A percentile compares a stretch with the other conserved stretches of the same genome.
phyloP scores from a whole-genome alignment of 2,797 vertebrate genomes.

The Schizopygopsis pylzovi region DNA sequence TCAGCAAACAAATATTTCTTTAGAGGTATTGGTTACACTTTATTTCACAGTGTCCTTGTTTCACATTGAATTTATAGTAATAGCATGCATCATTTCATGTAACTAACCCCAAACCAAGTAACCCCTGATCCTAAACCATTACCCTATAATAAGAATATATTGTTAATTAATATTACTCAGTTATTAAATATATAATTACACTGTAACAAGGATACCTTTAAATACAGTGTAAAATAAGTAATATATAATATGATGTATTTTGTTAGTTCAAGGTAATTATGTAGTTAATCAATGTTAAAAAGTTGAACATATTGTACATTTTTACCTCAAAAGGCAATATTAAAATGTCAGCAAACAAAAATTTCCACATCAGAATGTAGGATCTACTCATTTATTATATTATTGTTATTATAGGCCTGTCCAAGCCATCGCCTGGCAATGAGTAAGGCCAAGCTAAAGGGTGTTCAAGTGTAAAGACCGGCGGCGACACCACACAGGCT shows the following conservation, averaged over 20 bases:
- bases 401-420: no score
- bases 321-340: background rate
- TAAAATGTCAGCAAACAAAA: background rate
- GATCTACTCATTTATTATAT: background rate
- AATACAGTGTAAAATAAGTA: no score
- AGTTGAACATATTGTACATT: background rate
- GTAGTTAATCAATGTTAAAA: background rate
- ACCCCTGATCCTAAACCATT: no score
- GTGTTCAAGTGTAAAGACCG: conserved; percentile 45
- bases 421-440: background rate
- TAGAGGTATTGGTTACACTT: background rate
- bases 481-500: conserved; percentile 20
- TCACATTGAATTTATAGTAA: no score
- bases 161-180: background rate
- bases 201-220: no score
- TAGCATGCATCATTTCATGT: no score
- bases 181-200: no score
- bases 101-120: no score
- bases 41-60: no score
- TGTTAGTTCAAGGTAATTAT: background rate
- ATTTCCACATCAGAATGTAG: background rate
- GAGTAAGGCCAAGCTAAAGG: conserved; percentile 19
- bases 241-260: no score
- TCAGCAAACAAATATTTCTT: background rate
- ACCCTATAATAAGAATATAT: background rate